A percentile compares a stretch with the other conserved stretches of the same genome.
Conservation (phyloP, 1,140 invertebrate species). For the Idris sp. region DNA sequence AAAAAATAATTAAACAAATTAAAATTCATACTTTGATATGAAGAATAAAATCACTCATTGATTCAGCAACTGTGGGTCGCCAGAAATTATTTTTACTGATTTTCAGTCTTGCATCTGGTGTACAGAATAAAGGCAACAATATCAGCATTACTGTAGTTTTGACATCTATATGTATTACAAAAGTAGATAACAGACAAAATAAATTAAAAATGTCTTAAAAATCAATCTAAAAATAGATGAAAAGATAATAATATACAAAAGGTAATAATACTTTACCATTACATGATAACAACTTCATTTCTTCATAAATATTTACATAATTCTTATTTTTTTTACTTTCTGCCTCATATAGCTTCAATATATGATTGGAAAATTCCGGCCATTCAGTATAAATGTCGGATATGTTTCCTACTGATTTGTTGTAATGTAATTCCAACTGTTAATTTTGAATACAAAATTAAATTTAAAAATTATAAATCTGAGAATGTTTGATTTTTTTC, state of each 20-base stretch:
- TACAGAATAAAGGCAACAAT: slow-evolving; percentile 13
- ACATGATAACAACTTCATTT: background rate
- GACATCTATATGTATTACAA: slow-evolving; percentile 4
- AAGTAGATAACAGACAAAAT: no score
- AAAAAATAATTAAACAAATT: no score
- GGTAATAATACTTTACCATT: background rate
- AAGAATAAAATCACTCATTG: slow-evolving; percentile 11
- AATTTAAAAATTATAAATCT: background rate
- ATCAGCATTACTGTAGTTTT: slow-evolving; percentile 5
- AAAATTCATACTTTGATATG: no score
- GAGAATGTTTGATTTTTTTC: no score
- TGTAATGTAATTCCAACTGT: slow-evolving; percentile 6
- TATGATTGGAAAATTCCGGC: slow-evolving; percentile 1
- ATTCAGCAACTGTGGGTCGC: slow-evolving; percentile 16
- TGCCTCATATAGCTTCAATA: background rate
- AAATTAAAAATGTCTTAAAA: background rate
- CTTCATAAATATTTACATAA: background rate
- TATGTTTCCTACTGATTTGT: background rate
- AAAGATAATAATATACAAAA: background rate
- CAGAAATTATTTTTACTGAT: slow-evolving; percentile 9
- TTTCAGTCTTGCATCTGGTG: slow-evolving; percentile 13
- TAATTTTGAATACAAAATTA: background rate
- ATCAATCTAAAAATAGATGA: no score
- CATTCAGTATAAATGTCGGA: slow-evolving; percentile 8
- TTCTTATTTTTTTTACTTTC: slow-evolving; percentile 6